These are phyloP conservation scores for Eilema sororculum DNA, from an alignment of 2,888 invertebrate species.

Conservation along the genomic window DNA sequence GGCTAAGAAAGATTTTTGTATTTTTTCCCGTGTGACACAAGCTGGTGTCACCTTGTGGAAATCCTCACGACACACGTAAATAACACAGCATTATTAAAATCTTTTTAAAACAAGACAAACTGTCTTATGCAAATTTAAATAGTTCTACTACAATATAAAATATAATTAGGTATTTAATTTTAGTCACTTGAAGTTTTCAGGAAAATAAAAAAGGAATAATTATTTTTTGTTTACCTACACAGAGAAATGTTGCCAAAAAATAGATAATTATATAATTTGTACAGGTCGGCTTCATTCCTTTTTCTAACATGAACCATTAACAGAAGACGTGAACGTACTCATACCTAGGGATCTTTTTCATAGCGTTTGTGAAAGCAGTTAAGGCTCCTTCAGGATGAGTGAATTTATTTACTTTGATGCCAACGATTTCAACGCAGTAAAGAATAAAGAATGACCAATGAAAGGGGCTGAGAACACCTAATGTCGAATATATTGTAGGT, in stretches of 20 bases:
- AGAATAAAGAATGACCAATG: too few relatives aligned
- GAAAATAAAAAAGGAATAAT: neutral
- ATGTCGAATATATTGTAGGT: too few relatives aligned
- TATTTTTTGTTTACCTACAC: neutral
- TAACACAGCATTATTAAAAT: neutral
- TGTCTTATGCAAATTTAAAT: neutral
- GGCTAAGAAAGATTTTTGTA: neutral
- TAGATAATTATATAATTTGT: too few relatives aligned
- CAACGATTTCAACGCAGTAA: too few relatives aligned
- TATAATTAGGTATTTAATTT: neutral
- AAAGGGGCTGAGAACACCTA: too few relatives aligned
- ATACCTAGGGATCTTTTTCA: too few relatives aligned
- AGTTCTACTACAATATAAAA: neutral
- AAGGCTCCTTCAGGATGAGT: too few relatives aligned
- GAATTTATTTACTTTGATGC: too few relatives aligned
- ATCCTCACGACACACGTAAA: neutral
- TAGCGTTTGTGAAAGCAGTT: too few relatives aligned
- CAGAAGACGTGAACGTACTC: neutral
- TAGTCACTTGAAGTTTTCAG: neutral
- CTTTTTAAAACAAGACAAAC: neutral
- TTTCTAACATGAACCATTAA: neutral
- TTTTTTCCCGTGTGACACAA: slow-evolving; percentile 1
- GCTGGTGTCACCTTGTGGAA: slow-evolving; percentile 4
- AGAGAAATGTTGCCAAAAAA: too few relatives aligned
- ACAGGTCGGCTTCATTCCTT: neutral